Evolutionary conservation across 2,113 vertebrate species (phyloP), one percentile per base, ranked within the genome.

Genomic region (Lophius piscatorius): DNA sequence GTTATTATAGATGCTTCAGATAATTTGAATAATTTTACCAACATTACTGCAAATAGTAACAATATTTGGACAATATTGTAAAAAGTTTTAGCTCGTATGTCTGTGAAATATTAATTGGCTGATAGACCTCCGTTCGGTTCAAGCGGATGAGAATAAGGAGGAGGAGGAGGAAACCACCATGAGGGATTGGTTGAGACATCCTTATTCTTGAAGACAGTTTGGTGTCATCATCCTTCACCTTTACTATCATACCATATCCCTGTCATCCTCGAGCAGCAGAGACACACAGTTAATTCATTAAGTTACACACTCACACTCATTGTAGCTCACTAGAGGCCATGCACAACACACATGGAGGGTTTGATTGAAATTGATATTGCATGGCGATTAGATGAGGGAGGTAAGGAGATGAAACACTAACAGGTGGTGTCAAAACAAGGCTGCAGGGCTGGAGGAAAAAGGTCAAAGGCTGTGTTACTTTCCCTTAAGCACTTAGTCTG

Each of bases 371-470:
- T 14, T 16, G 23, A 31, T n/a, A 69, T 36, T 4, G 20, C n/a
- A 22, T 57, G 39, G 56, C 1, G 22, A 51, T 63, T 49, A 69
- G 40, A 57, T 51, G 11, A 12, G 23, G 24, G 12, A 8, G 10
- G 18, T 14, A 45, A 16, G 39, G 26, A 26, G 31, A 1, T 16
- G 28, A 52, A 33, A 22, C 21, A 26, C 31, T 41, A 47, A 41
- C 50, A 65, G 59, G 65, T 72, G 74, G 54, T 1, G 28, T 21
- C 51, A 62, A 57, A 52, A 39, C 45, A 33, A 64, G 31, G 44
- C 51, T 6, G 34, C 21, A 13, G 63, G 49, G 64, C 45, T 9
- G 14, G 22, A 31, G 41, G 18, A 9, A 0, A 34, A 17, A 41
- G 62, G 47, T 63, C 70, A 61, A 29, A 47, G 65, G 62, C 35